Evolutionary conservation across 1,140 invertebrate genomes (phyloP).

Genomic region (Mylabris phalerata): DNA sequence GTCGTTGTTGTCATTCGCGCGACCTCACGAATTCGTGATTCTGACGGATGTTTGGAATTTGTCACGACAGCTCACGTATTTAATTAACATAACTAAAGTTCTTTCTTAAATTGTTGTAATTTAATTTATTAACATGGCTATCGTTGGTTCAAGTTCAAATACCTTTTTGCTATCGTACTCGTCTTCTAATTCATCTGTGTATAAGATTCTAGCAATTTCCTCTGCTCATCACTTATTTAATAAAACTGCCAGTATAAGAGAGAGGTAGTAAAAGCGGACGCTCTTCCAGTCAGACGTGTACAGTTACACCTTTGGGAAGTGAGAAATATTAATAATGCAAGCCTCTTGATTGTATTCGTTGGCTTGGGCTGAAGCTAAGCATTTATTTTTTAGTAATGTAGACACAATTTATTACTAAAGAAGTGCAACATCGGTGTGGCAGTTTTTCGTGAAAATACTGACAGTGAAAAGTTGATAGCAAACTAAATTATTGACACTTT

Average conservation of each 20-base stretch:
- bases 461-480: constrained; percentile 22
- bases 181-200: not conserved
- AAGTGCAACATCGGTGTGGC: not conserved
- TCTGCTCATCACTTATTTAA: constrained; percentile 24
- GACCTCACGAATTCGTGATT: constrained; percentile 19
- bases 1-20: constrained; percentile 4
- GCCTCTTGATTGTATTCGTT: constrained; percentile 24
- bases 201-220: constrained; percentile 21
- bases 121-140: constrained; percentile 24
- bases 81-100: constrained; percentile 24
- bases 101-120: constrained; percentile 25
- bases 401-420: constrained; percentile 25
- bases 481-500: constrained; percentile 27
- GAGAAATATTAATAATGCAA: constrained; percentile 28
- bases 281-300: constrained; percentile 3
- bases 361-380: constrained; percentile 12
- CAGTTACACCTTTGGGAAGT: constrained; percentile 24
- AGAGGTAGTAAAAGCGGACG: constrained; percentile 4
- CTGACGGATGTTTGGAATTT: constrained; percentile 20
- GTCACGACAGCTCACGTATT: constrained; percentile 23
- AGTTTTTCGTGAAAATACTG: constrained; percentile 20
- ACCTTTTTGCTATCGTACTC: too few relatives aligned
- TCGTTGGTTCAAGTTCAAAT: constrained; percentile 10
- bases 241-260: not conserved
- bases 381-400: constrained; percentile 25